These are phyloP conservation scores for Lutraria rhynchaena DNA, from an alignment of 1,140 invertebrate species.

Conservation along the genomic window DNA sequence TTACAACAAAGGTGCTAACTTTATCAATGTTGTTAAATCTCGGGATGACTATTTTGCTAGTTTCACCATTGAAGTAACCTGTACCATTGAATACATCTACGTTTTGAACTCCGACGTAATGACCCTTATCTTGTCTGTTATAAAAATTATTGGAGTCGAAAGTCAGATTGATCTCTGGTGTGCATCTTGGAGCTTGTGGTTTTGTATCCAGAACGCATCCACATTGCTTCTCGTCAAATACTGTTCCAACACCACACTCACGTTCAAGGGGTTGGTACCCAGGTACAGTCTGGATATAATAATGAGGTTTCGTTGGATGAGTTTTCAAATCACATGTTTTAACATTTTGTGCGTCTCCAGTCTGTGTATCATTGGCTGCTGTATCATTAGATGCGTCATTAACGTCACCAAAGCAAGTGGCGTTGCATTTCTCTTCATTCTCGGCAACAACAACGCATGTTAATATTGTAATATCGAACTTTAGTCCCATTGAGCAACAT, in stretches of 20 bases:
- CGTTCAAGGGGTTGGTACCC: conserved; percentile 42
- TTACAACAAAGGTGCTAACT: conserved; percentile 59
- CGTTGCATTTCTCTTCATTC: conserved; percentile 11
- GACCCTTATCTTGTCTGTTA: neutral
- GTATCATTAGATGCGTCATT: neutral
- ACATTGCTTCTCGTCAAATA: conserved; percentile 57
- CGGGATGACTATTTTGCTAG: conserved; percentile 60
- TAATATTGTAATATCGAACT: conserved; percentile 36
- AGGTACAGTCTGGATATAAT: conserved; percentile 49
- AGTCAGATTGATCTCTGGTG: conserved; percentile 61
- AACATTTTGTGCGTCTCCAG: too few species aligned
- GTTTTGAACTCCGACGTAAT: conserved; percentile 59
- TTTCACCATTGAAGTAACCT: conserved; percentile 66
- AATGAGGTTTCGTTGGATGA: conserved; percentile 25
- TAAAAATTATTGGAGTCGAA: conserved; percentile 62
- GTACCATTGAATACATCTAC: conserved; percentile 61
- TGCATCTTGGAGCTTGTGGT: conserved; percentile 54
- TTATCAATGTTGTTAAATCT: conserved; percentile 65
- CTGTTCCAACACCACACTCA: conserved; percentile 63
- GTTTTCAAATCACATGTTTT: conserved; percentile 56
- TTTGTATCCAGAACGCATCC: conserved; percentile 33
- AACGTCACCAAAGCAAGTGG: neutral
- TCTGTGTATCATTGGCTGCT: neutral
- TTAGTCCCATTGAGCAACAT: conserved; percentile 61
- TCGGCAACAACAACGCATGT: neutral